These are phyloP conservation scores for Natrix natrix DNA, from an alignment of 2,797 vertebrate species.

Conservation along the genomic window DNA sequence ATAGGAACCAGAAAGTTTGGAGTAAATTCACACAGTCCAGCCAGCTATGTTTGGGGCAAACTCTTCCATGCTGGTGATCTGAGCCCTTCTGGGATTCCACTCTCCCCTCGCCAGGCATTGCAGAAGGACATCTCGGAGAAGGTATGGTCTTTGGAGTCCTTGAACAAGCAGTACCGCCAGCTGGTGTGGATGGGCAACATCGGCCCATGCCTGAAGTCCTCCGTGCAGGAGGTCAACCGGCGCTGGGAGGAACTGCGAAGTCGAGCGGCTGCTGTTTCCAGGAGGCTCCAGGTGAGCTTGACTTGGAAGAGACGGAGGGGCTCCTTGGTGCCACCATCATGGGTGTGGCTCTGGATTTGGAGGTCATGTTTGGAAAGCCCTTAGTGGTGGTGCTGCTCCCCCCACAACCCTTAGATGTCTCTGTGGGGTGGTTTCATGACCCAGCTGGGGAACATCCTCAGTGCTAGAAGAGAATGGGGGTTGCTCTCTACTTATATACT, in stretches of 20 bases:
- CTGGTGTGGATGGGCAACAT: constrained; percentile 59
- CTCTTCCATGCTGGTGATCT: too few relatives aligned
- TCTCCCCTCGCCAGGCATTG: constrained; percentile 62
- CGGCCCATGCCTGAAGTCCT: constrained; percentile 40
- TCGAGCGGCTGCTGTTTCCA: constrained; percentile 60
- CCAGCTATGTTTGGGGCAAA: background rate
- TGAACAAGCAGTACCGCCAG: constrained; percentile 67
- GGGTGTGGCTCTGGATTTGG: background rate
- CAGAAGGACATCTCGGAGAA: constrained; percentile 59
- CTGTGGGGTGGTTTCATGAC: background rate
- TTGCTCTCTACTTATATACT: background rate
- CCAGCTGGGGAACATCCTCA: background rate
- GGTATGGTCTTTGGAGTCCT: constrained; percentile 68
- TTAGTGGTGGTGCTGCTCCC: background rate
- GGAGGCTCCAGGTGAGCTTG: constrained; percentile 68
- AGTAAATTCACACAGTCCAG: background rate
- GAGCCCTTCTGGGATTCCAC: background rate
- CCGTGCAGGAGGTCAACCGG: constrained; percentile 60
- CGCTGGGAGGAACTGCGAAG: constrained; percentile 72
- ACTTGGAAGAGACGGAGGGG: background rate
- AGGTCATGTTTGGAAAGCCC: background rate
- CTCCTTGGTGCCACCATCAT: background rate
- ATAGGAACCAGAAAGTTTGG: background rate
- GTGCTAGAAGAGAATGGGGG: background rate
- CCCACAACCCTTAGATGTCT: background rate